Conservation (phyloP, 2,797 vertebrate species). For the Toxotes lorentzi region DNA sequence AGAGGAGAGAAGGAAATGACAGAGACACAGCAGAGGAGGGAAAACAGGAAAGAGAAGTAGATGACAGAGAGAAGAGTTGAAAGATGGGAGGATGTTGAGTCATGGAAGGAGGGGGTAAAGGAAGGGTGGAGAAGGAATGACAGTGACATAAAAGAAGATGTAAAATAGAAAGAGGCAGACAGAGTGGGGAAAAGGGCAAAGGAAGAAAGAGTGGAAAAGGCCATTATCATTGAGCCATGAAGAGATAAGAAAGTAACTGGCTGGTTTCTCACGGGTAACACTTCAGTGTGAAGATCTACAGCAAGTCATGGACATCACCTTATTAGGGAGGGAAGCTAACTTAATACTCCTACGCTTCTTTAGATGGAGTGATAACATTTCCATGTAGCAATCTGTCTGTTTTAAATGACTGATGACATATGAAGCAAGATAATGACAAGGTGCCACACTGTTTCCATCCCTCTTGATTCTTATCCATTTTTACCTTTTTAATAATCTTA, state of each 20-base stretch:
- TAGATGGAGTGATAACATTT: conserved; percentile 25
- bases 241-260: conserved; percentile 60
- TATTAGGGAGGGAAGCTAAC: conserved; percentile 59
- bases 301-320: conserved; percentile 55
- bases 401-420: conserved; percentile 8
- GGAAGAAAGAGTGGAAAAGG: conserved; percentile 33
- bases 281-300: conserved; percentile 40
- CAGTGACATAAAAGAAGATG: conserved; percentile 6
- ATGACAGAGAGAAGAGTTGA: conserved; percentile 26
- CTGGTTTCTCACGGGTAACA: conserved; percentile 56
- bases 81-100: conserved; percentile 57
- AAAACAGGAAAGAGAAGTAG: conserved; percentile 39
- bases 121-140: conserved; percentile 19
- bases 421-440: not conserved
- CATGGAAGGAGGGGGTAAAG: conserved; percentile 30
- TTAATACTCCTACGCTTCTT: conserved; percentile 19
- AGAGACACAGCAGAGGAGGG: conserved; percentile 10
- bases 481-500: not conserved
- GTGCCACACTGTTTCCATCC: not conserved
- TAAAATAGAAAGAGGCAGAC: not conserved
- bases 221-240: conserved; percentile 60
- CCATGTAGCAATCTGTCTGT: conserved; percentile 3
- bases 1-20: conserved; percentile 17
- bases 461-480: not conserved
- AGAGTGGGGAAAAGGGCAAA: conserved; percentile 9